Evolutionary conservation across 2,797 vertebrate species (phyloP).

Genomic region (Smutsia temminckii): DNA sequence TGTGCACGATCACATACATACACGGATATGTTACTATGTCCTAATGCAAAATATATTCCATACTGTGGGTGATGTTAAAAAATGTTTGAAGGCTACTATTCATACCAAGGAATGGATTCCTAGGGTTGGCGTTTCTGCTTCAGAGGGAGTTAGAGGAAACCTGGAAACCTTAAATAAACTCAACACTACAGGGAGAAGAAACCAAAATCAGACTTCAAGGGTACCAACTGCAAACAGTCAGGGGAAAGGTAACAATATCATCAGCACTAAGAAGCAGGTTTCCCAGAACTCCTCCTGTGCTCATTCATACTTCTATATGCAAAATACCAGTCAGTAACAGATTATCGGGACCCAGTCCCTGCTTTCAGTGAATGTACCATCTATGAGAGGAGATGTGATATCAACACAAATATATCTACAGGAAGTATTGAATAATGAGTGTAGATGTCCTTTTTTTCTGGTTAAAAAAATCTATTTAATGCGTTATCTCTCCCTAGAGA

Average conservation of each 20-base stretch:
- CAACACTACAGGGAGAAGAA: neutral
- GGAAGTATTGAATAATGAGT: neutral
- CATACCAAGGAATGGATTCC: neutral
- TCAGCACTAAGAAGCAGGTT: neutral
- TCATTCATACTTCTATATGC: neutral
- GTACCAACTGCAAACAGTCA: neutral
- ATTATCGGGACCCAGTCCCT: neutral
- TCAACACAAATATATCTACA: neutral
- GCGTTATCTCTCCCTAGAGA: neutral
- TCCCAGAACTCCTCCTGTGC: neutral
- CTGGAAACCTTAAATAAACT: neutral
- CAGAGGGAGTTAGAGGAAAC: neutral
- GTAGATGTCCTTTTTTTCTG: neutral
- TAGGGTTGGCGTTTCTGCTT: neutral
- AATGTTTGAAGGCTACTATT: neutral
- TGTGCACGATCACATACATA: neutral
- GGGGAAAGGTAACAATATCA: neutral
- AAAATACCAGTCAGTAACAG: neutral
- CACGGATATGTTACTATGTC: neutral
- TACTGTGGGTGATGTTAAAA: neutral
- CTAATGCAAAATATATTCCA: neutral
- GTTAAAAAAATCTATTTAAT: neutral
- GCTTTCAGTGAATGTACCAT: neutral
- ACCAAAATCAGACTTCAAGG: neutral
- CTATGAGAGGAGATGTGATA: neutral